Conservation (phyloP, 2,113 vertebrate species). For the Menidia beryllina region DNA sequence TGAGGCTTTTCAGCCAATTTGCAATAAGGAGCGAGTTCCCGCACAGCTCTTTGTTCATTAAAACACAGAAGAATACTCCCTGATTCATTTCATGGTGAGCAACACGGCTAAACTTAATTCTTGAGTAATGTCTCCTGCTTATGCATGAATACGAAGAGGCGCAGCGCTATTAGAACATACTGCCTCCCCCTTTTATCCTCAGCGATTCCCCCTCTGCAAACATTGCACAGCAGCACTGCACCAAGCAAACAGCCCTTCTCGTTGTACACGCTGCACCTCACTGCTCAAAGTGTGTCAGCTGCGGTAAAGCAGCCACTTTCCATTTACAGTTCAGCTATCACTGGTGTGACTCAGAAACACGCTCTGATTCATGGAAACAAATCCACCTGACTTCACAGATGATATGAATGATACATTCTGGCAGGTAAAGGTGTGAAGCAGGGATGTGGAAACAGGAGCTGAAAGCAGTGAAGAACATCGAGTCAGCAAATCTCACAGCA, state of each 20-base stretch:
- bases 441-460: constrained; percentile 9
- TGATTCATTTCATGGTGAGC: neutral
- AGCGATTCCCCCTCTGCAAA: neutral
- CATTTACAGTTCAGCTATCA: constrained; percentile 41
- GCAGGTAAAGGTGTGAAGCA: constrained; percentile 7
- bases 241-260: neutral
- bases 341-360: neutral
- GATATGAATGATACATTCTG: constrained; percentile 2
- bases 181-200: neutral
- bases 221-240: neutral
- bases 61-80: constrained; percentile 1
- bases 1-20: constrained; percentile 6
- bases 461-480: constrained; percentile 36
- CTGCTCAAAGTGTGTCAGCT: neutral
- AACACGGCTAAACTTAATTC: neutral
- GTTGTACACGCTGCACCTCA: neutral
- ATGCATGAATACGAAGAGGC: neutral
- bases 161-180: neutral
- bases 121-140: neutral
- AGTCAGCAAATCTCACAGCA: constrained; percentile 29
- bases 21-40: neutral
- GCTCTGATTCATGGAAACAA: neutral
- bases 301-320: constrained; percentile 1
- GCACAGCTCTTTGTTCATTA: constrained; percentile 11
- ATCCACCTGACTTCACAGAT: neutral